A percentile compares a stretch with the other conserved stretches of the same genome.
Conservation (phyloP, 1,140 invertebrate genomes). For the Solen grandis region DNA sequence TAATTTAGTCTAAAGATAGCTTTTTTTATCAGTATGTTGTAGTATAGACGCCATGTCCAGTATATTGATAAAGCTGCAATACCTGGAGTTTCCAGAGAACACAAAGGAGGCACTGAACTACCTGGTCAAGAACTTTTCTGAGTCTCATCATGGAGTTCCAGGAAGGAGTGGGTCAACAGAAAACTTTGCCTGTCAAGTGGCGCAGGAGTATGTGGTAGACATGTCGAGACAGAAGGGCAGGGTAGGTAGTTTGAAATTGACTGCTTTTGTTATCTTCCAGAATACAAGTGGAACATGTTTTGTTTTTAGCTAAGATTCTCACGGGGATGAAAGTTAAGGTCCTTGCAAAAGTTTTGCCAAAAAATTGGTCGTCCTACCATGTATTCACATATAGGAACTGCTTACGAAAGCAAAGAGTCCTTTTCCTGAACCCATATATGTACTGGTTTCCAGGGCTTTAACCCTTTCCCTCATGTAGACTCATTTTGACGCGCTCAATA, state of each 20-base stretch:
- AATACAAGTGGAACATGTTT: background rate
- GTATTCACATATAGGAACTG: no score
- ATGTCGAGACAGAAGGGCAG: conserved; percentile 55
- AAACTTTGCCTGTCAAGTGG: conserved; percentile 69
- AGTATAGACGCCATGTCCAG: conserved; percentile 63
- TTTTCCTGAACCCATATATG: no score
- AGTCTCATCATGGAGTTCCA: conserved; percentile 67
- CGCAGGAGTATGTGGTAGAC: conserved; percentile 72
- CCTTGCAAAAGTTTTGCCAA: no score
- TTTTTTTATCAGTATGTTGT: no score
- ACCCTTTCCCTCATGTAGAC: no score
- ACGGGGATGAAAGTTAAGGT: background rate
- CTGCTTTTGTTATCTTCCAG: background rate
- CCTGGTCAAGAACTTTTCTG: conserved; percentile 60
- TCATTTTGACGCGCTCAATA: no score
- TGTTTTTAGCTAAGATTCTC: background rate
- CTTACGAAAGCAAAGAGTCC: no score
- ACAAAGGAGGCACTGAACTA: conserved; percentile 71
- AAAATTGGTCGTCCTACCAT: no score
- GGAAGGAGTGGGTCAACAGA: conserved; percentile 65
- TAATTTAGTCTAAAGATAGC: no score
- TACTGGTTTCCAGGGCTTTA: no score
- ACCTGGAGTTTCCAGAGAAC: conserved; percentile 73
- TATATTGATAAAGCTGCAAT: conserved; percentile 66
- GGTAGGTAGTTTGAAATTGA: background rate